phyloP scores from a whole-genome alignment of 1,140 invertebrate species.

The Vollenhovia emeryi region DNA sequence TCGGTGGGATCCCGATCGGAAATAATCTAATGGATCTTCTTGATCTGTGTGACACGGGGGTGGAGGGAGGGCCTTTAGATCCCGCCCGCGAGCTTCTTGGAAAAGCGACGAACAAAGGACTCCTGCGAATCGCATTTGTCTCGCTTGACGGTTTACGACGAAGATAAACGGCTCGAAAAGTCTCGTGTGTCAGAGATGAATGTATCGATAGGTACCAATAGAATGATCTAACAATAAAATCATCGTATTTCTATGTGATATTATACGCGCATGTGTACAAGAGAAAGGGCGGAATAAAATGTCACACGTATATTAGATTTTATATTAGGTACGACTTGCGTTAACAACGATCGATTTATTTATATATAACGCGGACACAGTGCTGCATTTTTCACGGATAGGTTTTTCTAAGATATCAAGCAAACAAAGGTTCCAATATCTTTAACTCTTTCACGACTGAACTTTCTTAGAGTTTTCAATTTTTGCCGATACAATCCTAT shows the following conservation, averaged over 20 bases:
- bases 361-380: neutral
- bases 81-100: constrained; percentile 8
- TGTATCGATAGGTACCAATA: constrained; percentile 26
- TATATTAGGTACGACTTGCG: no score
- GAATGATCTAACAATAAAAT: neutral
- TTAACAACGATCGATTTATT: neutral
- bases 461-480: no score
- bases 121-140: constrained; percentile 39
- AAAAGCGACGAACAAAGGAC: constrained; percentile 51
- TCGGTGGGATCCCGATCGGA: constrained; percentile 49
- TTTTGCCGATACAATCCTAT: no score
- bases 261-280: neutral
- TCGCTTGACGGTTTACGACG: constrained; percentile 37
- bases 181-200: constrained; percentile 43
- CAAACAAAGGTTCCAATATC: neutral
- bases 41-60: constrained; percentile 41
- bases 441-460: no score
- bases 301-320: neutral
- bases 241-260: constrained; percentile 5
- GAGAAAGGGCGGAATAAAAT: neutral
- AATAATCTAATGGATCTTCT: constrained; percentile 57
- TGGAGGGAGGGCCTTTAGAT: constrained; percentile 43
- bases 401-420: neutral
- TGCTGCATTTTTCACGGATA: neutral
- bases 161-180: constrained; percentile 45